Conservation (phyloP, 2,888 invertebrate species). For the Falcaria lacertinaria region DNA sequence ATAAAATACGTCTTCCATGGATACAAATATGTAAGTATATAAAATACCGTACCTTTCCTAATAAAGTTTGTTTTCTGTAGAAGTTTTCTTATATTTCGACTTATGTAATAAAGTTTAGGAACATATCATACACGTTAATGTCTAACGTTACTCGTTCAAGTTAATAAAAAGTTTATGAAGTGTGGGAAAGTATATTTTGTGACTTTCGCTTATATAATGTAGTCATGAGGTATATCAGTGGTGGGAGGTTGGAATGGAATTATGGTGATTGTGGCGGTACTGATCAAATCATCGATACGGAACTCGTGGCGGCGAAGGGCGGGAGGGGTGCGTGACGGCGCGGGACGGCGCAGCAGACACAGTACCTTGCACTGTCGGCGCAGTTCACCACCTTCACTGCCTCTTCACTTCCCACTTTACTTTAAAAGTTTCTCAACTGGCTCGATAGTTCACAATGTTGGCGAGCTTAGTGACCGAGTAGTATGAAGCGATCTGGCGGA, state of each 20-base stretch:
- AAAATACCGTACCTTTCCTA: slow-evolving; percentile 3
- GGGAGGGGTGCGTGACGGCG: slow-evolving; percentile 30
- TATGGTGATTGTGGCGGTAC: slow-evolving; percentile 34
- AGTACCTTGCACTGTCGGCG: slow-evolving; percentile 67
- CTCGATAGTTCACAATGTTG: slow-evolving; percentile 54
- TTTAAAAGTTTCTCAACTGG: slow-evolving; percentile 50
- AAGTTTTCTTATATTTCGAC: background rate
- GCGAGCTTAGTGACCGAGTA: slow-evolving; percentile 33
- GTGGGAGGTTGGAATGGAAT: background rate
- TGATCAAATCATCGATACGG: slow-evolving; percentile 44
- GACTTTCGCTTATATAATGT: slow-evolving; percentile 3
- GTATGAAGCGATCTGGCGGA: slow-evolving; percentile 59
- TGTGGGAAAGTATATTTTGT: background rate
- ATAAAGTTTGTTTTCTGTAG: slow-evolving; percentile 9
- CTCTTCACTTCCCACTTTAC: slow-evolving; percentile 39
- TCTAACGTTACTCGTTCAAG: background rate
- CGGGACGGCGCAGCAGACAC: slow-evolving; percentile 37
- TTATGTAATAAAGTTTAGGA: background rate
- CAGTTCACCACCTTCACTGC: slow-evolving; percentile 53
- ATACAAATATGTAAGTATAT: slow-evolving; percentile 14
- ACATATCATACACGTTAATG: background rate
- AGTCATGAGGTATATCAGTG: slow-evolving; percentile 13
- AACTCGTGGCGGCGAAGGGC: slow-evolving; percentile 38
- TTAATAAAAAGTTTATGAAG: background rate
- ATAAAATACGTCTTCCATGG: slow-evolving; percentile 9